Evolutionary conservation across 2,888 invertebrate genomes (phyloP).

Genomic region (Chrysina gloriosa): DNA sequence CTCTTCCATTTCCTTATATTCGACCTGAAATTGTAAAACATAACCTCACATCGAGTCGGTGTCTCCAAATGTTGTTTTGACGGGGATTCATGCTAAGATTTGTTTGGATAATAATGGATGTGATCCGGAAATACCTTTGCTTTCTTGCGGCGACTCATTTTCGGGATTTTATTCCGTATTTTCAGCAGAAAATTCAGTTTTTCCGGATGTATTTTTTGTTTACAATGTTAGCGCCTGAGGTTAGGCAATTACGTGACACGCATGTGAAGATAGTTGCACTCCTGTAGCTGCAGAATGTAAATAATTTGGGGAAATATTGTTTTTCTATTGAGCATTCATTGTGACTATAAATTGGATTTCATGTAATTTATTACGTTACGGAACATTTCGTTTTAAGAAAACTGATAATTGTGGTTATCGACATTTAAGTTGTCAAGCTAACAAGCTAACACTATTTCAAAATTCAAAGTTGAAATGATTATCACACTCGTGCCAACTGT

Average conservation of each 20-base stretch:
- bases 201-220: conserved; percentile 20
- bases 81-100: background rate
- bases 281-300: no score
- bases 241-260: background rate
- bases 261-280: background rate
- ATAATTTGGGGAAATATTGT: no score
- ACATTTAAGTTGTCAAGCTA: no score
- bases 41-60: conserved; percentile 27
- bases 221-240: background rate
- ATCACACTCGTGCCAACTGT: no score
- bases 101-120: background rate
- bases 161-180: conserved; percentile 39
- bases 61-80: background rate
- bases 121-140: conserved; percentile 55
- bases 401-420: no score
- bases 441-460: no score
- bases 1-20: conserved; percentile 76
- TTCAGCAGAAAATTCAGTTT: conserved; percentile 25
- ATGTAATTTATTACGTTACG: no score
- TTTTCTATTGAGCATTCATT: no score
- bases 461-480: no score
- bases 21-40: conserved; percentile 66
- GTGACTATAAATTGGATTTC: no score
- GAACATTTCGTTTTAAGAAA: no score
- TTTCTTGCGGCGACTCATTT: conserved; percentile 63